Base-by-base conservation (phyloP, 2,888 invertebrate species). In the Netelia inedita region DNA sequence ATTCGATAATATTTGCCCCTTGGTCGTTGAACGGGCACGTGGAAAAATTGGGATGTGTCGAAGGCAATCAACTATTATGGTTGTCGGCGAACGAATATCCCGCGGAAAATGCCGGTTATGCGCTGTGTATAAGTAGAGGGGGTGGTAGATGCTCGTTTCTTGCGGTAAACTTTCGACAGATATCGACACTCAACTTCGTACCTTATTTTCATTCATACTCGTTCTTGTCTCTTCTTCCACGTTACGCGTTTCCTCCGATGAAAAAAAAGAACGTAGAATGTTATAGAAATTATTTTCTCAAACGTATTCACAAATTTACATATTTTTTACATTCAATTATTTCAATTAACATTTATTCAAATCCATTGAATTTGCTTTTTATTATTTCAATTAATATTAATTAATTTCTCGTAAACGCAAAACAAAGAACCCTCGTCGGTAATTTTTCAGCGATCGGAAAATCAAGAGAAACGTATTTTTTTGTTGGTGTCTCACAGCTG, bases 191-290 rank as follows among this genome's bases (percentile, higher is more conserved):
- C 81, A 88, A 90, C 89, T 91, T 88, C 87, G 80, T 83, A 84
- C 88, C 90, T 90, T 88, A 91, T 91, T 92, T 90, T 89, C 91
- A 90, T 92, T 91, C 75, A 89, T 90, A 89, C 6, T 61, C 10
- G 21, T 43, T 35, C 55, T 41, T 57, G 16, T 71, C 66, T 78
- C 63, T 8, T 55, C n/a, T 63, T 66, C 41, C 50, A 11, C 14
- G 50, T 66, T 66, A 69, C 50, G 78, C 68, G 59, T 41, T 78
- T 73, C 46, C 61, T 28, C 28, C 28, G 28, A 28, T 28, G 28
- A 28, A 1, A 2, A 28, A 5, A 28, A 28, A 28, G 28, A 28
- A 28, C 28, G 3, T 28, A 28, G 3, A 28, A 28, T 6, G 3
- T 28, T 28, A 3, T 28, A 28, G 28, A 28, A 28, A 3, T 28